Percentiles rank a stretch among this genome's conserved stretches.
phyloP scores from a whole-genome alignment of 37 sponge, comb jelly and placozoan species.

The Cliona cf. orientalis region DNA sequence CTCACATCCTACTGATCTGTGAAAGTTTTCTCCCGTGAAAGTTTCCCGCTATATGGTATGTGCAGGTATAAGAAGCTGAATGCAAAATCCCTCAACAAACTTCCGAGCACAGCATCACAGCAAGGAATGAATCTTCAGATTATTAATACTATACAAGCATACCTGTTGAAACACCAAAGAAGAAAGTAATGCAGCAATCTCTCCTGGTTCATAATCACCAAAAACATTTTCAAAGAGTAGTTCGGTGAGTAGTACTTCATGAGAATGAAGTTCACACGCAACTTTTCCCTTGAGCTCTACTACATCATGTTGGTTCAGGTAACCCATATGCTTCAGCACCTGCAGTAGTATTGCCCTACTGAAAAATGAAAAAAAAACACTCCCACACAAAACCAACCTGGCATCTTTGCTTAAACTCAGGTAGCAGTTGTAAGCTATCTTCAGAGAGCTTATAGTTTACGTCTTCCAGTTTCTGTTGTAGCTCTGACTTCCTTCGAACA shows the following conservation, averaged over 20 bases:
- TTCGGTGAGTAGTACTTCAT: conserved; percentile 94
- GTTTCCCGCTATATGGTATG: too few species aligned
- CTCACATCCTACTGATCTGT: too few species aligned
- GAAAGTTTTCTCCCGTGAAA: too few species aligned
- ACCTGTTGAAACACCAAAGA: conserved; percentile 95
- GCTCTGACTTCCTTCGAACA: conserved; percentile 53
- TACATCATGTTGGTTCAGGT: conserved; percentile 49
- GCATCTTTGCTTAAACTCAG: conserved; percentile 83
- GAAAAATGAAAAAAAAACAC: neutral
- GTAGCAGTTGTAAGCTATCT: conserved; percentile 84
- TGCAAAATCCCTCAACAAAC: neutral
- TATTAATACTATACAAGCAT: neutral
- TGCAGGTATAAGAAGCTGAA: too few species aligned
- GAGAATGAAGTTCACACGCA: conserved; percentile 88
- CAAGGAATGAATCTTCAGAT: neutral
- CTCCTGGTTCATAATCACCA: conserved; percentile 61
- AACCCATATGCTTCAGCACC: conserved; percentile 85
- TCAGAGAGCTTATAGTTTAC: conserved; percentile 83
- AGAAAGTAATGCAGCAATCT: conserved; percentile 92
- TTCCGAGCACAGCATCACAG: neutral
- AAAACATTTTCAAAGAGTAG: conserved; percentile 89
- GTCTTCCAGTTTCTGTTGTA: conserved; percentile 19
- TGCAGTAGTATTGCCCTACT: conserved; percentile 6
- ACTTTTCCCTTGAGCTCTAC: conserved; percentile 88
- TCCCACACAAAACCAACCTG: conserved; percentile 21